These are phyloP conservation scores for Amorpha juglandis DNA, from an alignment of 2,888 invertebrate genomes.

Conservation along the genomic window DNA sequence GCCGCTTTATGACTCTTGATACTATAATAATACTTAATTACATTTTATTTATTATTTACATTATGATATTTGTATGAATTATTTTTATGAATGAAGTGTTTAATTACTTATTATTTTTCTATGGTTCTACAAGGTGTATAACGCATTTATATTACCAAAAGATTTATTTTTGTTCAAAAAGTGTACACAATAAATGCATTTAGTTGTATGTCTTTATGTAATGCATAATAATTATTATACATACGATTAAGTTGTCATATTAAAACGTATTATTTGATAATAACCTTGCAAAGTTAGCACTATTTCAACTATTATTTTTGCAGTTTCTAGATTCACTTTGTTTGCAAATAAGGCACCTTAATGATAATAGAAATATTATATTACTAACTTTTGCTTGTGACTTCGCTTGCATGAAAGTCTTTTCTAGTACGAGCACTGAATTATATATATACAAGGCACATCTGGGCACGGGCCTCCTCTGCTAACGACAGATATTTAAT, in stretches of 20 bases:
- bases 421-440: background rate
- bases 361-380: constrained; percentile 42
- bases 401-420: too few relatives aligned
- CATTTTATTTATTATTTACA: background rate
- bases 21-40: background rate
- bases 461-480: too few relatives aligned
- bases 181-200: background rate
- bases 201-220: background rate
- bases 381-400: background rate
- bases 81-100: background rate
- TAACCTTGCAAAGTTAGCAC: background rate
- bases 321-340: constrained; percentile 39
- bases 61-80: background rate
- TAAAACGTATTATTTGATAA: background rate
- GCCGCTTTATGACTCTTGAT: background rate
- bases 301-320: constrained; percentile 28
- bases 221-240: background rate
- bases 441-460: too few relatives aligned
- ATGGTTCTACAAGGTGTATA: background rate
- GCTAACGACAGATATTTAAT: too few relatives aligned
- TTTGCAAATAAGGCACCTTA: constrained; percentile 37
- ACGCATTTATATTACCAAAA: background rate
- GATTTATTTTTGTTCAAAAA: background rate
- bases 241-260: background rate
- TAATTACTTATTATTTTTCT: background rate